Conservation (phyloP, 2,797 vertebrate genomes). For the Telmatherina bonti region DNA sequence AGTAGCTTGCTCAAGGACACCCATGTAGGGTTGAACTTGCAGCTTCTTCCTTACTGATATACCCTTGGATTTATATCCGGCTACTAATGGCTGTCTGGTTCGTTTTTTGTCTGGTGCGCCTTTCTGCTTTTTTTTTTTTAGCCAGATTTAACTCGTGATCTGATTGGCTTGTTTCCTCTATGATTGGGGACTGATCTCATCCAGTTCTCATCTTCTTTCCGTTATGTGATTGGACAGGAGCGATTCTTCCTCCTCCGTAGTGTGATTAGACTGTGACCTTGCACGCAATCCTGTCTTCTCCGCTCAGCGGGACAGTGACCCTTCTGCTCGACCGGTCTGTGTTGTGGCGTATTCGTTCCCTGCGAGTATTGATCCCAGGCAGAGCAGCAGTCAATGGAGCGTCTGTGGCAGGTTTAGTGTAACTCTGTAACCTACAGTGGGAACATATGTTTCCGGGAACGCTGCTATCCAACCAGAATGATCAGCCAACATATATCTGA, state of each 20-base stretch:
- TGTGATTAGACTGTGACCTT: slow-evolving; percentile 69
- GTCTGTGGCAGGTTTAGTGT: slow-evolving; percentile 77
- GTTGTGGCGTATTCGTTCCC: slow-evolving; percentile 69
- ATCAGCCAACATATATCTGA: slow-evolving; percentile 44
- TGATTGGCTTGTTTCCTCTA: slow-evolving; percentile 9
- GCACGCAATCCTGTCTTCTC: slow-evolving; percentile 40
- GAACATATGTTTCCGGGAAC: slow-evolving; percentile 46
- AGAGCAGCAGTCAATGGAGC: slow-evolving; percentile 77
- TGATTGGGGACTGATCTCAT: slow-evolving; percentile 47
- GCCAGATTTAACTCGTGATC: slow-evolving; percentile 38
- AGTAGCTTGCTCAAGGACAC: slow-evolving; percentile 41
- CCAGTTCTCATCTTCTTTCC: slow-evolving; percentile 12
- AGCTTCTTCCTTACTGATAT: not conserved
- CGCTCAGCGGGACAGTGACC: slow-evolving; percentile 68
- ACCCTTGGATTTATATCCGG: slow-evolving; percentile 5
- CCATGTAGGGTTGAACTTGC: slow-evolving; percentile 16
- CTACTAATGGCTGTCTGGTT: slow-evolving; percentile 1
- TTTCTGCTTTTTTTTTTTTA: not conserved
- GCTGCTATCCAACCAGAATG: slow-evolving; percentile 20
- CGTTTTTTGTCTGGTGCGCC: slow-evolving; percentile 6
- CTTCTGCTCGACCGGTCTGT: slow-evolving; percentile 54
- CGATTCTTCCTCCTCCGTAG: slow-evolving; percentile 10
- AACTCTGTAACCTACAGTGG: slow-evolving; percentile 45
- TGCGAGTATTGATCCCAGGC: slow-evolving; percentile 74
- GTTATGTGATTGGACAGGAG: slow-evolving; percentile 31